Evolutionary conservation across 2,113 vertebrate genomes (phyloP).

Genomic region (Pseudorhombus dupliciocellatus): DNA sequence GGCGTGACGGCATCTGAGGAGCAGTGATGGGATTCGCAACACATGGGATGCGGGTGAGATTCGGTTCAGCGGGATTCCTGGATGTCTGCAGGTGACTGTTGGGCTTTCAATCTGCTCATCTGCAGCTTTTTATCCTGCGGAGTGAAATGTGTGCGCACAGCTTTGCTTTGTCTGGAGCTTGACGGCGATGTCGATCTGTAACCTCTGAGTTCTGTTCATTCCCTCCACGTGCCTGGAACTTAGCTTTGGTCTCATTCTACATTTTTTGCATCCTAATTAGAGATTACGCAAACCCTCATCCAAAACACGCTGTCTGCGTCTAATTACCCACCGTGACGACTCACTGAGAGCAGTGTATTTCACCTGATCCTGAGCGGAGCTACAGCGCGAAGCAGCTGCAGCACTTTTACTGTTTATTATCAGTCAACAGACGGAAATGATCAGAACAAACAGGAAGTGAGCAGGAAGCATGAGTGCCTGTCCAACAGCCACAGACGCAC

Average conservation of each 20-base stretch:
- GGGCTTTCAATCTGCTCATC: conserved; percentile 14
- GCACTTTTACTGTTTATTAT: conserved; percentile 15
- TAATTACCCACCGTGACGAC: conserved; percentile 40
- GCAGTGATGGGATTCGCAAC: conserved; percentile 36
- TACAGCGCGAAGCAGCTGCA: neutral
- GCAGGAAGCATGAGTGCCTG: conserved; percentile 56
- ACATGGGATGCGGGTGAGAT: conserved; percentile 18
- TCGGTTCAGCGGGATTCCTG: conserved; percentile 21
- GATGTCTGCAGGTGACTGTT: conserved; percentile 10
- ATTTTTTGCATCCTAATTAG: conserved; percentile 46
- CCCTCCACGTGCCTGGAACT: neutral
- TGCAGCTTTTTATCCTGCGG: neutral
- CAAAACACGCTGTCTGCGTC: conserved; percentile 32
- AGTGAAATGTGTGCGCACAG: neutral
- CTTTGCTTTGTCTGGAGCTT: conserved; percentile 19
- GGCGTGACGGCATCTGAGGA: conserved; percentile 44
- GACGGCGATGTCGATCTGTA: conserved; percentile 21
- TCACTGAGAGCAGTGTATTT: conserved; percentile 12
- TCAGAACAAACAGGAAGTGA: conserved; percentile 61
- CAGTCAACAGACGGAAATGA: too few relatives aligned
- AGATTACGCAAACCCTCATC: conserved; percentile 49
- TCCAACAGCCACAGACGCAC: conserved; percentile 2
- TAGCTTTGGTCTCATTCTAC: conserved; percentile 18
- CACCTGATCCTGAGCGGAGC: conserved; percentile 7
- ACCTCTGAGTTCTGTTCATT: neutral